Evolutionary conservation across 2,113 vertebrate species (phyloP).

Genomic region (Podarcis cretensis): DNA sequence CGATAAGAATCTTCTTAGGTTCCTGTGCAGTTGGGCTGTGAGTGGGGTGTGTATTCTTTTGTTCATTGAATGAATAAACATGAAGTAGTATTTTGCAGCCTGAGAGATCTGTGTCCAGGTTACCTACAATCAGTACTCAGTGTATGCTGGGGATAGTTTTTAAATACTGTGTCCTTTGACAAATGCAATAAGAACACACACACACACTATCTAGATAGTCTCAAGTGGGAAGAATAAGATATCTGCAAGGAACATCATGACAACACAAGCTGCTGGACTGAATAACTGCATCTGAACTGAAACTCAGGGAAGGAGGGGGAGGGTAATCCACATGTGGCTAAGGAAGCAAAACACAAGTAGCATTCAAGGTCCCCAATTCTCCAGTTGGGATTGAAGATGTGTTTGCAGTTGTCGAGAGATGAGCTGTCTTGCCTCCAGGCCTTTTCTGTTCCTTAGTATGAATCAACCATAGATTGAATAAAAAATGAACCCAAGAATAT

Average conservation of each 20-base stretch:
- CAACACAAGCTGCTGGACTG: conserved; percentile 52
- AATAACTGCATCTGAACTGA: conserved; percentile 48
- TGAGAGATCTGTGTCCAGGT: conserved; percentile 30
- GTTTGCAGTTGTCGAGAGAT: conserved; percentile 33
- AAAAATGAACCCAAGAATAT: conserved; percentile 27
- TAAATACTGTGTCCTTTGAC: conserved; percentile 34
- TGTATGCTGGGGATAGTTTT: conserved; percentile 36
- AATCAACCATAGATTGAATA: conserved; percentile 51
- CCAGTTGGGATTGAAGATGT: conserved; percentile 21
- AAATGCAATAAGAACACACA: conserved; percentile 57
- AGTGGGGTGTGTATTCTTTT: neutral
- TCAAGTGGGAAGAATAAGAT: conserved; percentile 38
- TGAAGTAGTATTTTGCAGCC: neutral
- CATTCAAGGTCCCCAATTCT: conserved; percentile 26
- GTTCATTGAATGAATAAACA: neutral
- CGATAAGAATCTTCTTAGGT: too few relatives aligned
- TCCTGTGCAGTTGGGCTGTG: neutral
- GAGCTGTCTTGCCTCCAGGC: conserved; percentile 37
- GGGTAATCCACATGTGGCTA: conserved; percentile 2
- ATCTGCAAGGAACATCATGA: conserved; percentile 47
- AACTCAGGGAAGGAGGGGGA: conserved; percentile 17
- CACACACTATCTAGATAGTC: conserved; percentile 42
- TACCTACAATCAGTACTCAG: conserved; percentile 15
- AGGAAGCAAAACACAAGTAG: conserved; percentile 42
- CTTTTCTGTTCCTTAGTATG: conserved; percentile 59